Base-by-base conservation (phyloP, 2,888 invertebrate genomes). In the Antheraea yamamai region DNA sequence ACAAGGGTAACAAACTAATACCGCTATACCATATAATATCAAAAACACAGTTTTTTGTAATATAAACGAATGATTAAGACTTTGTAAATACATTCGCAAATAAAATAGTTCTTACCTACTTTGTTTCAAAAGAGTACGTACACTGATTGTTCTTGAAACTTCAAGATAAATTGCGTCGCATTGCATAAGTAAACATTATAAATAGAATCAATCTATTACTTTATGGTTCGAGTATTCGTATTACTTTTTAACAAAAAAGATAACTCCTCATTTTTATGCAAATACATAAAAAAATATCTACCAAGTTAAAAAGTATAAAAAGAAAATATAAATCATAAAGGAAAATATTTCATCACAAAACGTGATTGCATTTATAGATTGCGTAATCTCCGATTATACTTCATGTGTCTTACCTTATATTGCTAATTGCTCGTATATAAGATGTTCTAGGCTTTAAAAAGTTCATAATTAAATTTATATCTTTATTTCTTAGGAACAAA, bases 351-450 rank as follows among this genome's bases (percentile, higher is more conserved):
- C 1, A 70, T 20, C 10, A 70, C 18, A 70, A 70, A 70, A 70
- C 70, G 70, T 70, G 39, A 70, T 35, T 70, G 39, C 39, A 52
- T 74, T 72, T 75, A 20, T 61, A 72, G 84, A 85, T 94, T 94
- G 93, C 94, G 92, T 93, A 93, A 94, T 82, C 76, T 78, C 75
- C 72, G 78, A 78, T 77, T 81, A 87, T 88, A 87, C 88, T 79
- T 78, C 68, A 35, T 73, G 77, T 75, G 76, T 3, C 90, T 89
- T 83, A 94, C 94, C 93, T 93, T 79, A 88, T 85, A 83, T 85
- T 91, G 77, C 84, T 79, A 81, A 92, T 81, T 75, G 89, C 88
- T 71, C 91, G 91, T 73, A 89, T 82, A 30, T 92, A 74, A 30
- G 89, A 84, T 71, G 82, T 84, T 77, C 91, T 90, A 73, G 87